Evolutionary conservation across 1,140 invertebrate genomes (phyloP).

Genomic region (Cecropterus lyciades): DNA sequence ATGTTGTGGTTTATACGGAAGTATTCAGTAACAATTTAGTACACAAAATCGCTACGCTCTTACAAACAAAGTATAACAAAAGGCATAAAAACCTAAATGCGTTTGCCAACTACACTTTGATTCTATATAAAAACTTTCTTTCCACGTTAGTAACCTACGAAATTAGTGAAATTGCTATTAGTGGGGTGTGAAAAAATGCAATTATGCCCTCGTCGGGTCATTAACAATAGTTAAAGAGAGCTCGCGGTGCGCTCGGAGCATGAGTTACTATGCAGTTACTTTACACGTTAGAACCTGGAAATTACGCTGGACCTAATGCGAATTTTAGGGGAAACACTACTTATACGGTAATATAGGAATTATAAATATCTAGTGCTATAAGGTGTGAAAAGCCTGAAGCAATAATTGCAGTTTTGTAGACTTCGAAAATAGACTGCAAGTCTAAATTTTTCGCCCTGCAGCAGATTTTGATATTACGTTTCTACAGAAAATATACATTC

Average conservation of each 20-base stretch:
- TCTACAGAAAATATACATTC: no score
- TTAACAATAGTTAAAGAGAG: slow-evolving; percentile 74
- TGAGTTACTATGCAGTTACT: slow-evolving; percentile 38
- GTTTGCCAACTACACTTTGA: slow-evolving; percentile 24
- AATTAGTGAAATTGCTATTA: slow-evolving; percentile 73
- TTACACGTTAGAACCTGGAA: slow-evolving; percentile 45
- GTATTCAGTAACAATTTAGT: no score
- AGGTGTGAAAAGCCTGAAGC: no score
- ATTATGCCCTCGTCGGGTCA: slow-evolving; percentile 73
- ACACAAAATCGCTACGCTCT: background rate
- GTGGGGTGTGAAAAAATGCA: slow-evolving; percentile 75
- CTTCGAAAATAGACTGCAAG: no score
- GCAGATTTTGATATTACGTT: no score
- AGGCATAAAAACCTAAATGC: slow-evolving; percentile 12
- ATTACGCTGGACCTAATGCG: slow-evolving; percentile 31
- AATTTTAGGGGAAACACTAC: slow-evolving; percentile 15
- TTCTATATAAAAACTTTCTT: slow-evolving; percentile 51
- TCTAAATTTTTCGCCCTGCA: no score
- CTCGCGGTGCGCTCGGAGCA: slow-evolving; percentile 39
- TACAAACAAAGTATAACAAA: background rate
- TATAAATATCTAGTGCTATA: no score
- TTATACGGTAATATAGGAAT: background rate
- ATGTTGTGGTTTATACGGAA: no score
- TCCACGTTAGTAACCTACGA: slow-evolving; percentile 52
- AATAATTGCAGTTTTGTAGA: no score